These are phyloP conservation scores for Callorhinus ursinus DNA, from an alignment of 2,113 vertebrate species.

Conservation along the genomic window DNA sequence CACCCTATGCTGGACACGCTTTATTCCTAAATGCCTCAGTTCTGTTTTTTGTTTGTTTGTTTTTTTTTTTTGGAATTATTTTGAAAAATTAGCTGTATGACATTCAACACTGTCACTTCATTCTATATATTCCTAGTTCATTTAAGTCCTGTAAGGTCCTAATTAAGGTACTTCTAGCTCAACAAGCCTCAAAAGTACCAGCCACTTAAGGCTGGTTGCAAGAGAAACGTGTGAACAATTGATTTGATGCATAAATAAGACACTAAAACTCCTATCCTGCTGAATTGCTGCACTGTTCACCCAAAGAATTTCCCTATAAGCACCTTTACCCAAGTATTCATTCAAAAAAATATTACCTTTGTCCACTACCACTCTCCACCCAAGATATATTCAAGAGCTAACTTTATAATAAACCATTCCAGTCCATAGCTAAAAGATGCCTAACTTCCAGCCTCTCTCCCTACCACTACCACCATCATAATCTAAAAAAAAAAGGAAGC, in stretches of 20 bases:
- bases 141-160: neutral
- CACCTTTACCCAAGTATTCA: neutral
- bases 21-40: neutral
- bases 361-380: no score
- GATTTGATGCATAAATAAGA: neutral
- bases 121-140: neutral
- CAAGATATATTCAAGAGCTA: neutral
- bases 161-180: neutral
- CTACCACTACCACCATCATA: no score
- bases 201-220: neutral
- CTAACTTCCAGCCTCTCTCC: neutral
- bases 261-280: no score
- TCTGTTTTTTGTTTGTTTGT: neutral
- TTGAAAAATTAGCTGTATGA: neutral
- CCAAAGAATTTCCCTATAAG: neutral
- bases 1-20: rapidly evolving
- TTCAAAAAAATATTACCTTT: neutral
- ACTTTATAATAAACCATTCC: neutral
- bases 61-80: neutral
- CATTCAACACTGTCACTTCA: neutral
- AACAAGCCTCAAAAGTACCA: neutral
- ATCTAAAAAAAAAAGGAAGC: neutral
- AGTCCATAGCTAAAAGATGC: neutral
- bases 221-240: neutral
- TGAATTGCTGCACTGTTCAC: neutral